Base-by-base conservation (phyloP, 1,140 invertebrate genomes). In the Philopotamus ludificatus region DNA sequence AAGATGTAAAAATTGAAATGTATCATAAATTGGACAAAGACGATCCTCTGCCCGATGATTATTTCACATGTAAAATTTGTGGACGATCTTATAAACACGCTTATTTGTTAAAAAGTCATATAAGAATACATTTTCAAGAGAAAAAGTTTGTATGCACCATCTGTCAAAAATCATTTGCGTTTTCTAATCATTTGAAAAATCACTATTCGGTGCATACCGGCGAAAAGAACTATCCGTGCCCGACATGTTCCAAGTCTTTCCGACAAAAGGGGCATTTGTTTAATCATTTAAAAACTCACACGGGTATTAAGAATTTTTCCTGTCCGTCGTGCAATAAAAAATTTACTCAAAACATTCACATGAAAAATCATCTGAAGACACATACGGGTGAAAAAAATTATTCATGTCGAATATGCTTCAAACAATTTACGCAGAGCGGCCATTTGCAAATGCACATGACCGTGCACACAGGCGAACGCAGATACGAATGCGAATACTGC, bases 331-430 rank as follows among this genome's bases (percentile, higher is more conserved):
- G 73, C 50, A 67, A 78, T 76, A 21, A 84, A 76, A 74, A 79
- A 0, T 92, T 92, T 72, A 87, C 87, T 65, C 92, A 92, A 73
- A 85, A 85, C 15, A 89, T 87, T n/a, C 67, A 92, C 73, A 76
- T 92, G 18, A 91, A 92, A 73, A 89, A 89, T 8, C 91, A 93
- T 73, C 75, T 91, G 23, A 80, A 89, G n/a, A 77, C 75, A 9
- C 84, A 86, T 70, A 85, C 84, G 0, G 84, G 87, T 1, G 83
- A 82, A 71, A 81, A 79, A 63, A 82, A 82, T 15, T 86, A 83
- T 70, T 78, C 81, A 20, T 89, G 87, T 73, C 83, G 86, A 66
- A 82, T 84, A 59, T 88, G 87, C 73, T 77, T 80, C 60, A 85
- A 85, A 72, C 74, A 74, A 10, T 86, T 86, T 66, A 71, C 76